Percentiles rank a stretch among this genome's conserved stretches.
Evolutionary conservation across 2,888 invertebrate genomes (phyloP).

Genomic region (Phyto melanocephala): DNA sequence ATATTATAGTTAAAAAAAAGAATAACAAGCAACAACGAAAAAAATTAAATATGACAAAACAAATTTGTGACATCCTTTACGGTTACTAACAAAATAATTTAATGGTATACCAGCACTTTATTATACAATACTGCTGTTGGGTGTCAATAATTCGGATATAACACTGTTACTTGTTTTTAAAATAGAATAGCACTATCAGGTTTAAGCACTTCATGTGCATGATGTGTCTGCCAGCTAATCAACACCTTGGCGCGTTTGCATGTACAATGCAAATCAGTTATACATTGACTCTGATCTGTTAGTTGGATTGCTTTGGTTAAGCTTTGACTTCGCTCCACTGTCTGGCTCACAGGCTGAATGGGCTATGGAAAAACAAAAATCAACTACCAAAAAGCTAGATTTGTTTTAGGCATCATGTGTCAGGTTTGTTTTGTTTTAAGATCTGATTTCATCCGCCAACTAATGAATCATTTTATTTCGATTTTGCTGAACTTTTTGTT

Average conservation of each 20-base stretch:
- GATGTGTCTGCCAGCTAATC: slow-evolving; percentile 61
- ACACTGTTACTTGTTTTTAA: no score
- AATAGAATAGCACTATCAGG: slow-evolving; percentile 40
- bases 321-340: slow-evolving; percentile 65
- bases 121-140: no score
- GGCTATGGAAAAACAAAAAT: slow-evolving; percentile 6
- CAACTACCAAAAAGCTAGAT: slow-evolving; percentile 34
- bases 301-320: slow-evolving; percentile 47
- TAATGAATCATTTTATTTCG: slow-evolving; percentile 76
- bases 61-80: no score
- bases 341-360: slow-evolving; percentile 25
- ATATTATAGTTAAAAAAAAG: no score
- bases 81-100: no score
- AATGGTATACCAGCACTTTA: no score
- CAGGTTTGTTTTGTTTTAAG: slow-evolving; percentile 70
- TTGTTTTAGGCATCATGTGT: slow-evolving; percentile 61
- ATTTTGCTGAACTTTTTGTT: slow-evolving; percentile 47
- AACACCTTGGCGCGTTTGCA: slow-evolving; percentile 69
- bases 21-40: no score
- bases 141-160: no score
- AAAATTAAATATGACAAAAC: no score
- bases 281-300: slow-evolving; percentile 53
- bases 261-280: slow-evolving; percentile 76
- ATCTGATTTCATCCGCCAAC: slow-evolving; percentile 73
- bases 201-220: slow-evolving; percentile 36